These are phyloP conservation scores for Cephus cinctus DNA, from an alignment of 1,140 invertebrate species.

Conservation along the genomic window DNA sequence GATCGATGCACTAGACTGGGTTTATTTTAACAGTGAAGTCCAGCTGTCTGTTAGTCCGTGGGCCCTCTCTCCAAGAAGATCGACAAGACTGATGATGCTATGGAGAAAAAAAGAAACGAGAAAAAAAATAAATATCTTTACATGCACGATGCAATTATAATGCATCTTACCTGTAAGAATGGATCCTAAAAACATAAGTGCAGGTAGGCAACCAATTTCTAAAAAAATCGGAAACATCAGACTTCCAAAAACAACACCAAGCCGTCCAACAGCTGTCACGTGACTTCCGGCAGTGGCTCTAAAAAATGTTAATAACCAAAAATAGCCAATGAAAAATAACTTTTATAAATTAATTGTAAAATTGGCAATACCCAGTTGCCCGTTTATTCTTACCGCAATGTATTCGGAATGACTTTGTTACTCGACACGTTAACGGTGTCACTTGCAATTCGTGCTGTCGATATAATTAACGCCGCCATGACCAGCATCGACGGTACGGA, in stretches of 20 bases:
- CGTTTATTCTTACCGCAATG: conserved; percentile 40
- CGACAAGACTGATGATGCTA: conserved; percentile 4
- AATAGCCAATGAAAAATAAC: conserved; percentile 1
- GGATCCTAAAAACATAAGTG: conserved; percentile 41
- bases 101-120: neutral
- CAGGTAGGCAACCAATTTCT: conserved; percentile 28
- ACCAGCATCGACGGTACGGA: conserved; percentile 44
- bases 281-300: conserved; percentile 37
- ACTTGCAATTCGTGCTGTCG: conserved; percentile 38
- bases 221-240: conserved; percentile 43
- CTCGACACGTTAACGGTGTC: conserved; percentile 37
- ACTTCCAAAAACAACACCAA: conserved; percentile 43
- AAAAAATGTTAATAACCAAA: conserved; percentile 22
- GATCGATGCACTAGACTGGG: neutral
- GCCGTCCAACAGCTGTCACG: conserved; percentile 39
- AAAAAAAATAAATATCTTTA: neutral
- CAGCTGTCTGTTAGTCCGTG: neutral
- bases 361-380: neutral
- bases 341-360: conserved; percentile 1
- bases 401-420: conserved; percentile 40
- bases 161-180: conserved; percentile 36
- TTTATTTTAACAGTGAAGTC: neutral
- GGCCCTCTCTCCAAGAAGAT: neutral
- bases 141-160: conserved; percentile 2
- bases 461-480: conserved; percentile 37